Base-by-base conservation (phyloP, 2,113 vertebrate species). In the Leuciscus idus region DNA sequence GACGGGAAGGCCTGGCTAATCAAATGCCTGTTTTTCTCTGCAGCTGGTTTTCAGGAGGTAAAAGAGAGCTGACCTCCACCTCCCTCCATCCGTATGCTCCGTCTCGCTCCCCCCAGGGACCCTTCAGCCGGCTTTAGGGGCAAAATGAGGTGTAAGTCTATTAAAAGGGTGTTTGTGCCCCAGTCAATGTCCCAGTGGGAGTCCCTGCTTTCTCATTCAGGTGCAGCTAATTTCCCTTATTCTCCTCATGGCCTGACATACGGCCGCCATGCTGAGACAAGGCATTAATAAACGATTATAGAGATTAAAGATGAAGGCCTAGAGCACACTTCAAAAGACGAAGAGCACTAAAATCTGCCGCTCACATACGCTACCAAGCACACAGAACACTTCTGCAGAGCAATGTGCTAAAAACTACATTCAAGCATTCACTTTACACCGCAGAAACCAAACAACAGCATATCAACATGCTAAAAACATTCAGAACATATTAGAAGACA, bases 101-200 rank as follows among this genome's bases (percentile, higher is more conserved):
- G 4, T 4, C 36, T 0, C 81, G 85, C 87, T 61, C 74, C 86
- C 73, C 70, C 83, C 92, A 89, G 94, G 95, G 95, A 95, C 92
- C 94, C 95, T 95, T 96, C 96, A 96, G 94, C 92, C 93, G 91
- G 94, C 92, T 95, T 96, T 95, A 95, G 93, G 94, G 95, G 93
- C 93, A 95, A 96, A 97, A 96, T 96, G 94, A 96, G 93, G 95
- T 96, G 92, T 95, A 96, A 96, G 94, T 95, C 95, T 95, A 95
- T 96, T 96, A 95, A 96, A 96, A 96, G 94, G 92, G 93, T 95
- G 93, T 94, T 94, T 96, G 92, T 89, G 93, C 90, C 93, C 91
- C 93, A 93, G 95, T 95, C 95, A 94, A 93, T 93, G 94, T 94
- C 95, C 94, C 95, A 93, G 91, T 91, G 94, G 93, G 94, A 89